A percentile compares a stretch with the other conserved stretches of the same genome.
phyloP scores from a whole-genome alignment of 2,113 vertebrate genomes.

The Nycticryphes semicollaris region DNA sequence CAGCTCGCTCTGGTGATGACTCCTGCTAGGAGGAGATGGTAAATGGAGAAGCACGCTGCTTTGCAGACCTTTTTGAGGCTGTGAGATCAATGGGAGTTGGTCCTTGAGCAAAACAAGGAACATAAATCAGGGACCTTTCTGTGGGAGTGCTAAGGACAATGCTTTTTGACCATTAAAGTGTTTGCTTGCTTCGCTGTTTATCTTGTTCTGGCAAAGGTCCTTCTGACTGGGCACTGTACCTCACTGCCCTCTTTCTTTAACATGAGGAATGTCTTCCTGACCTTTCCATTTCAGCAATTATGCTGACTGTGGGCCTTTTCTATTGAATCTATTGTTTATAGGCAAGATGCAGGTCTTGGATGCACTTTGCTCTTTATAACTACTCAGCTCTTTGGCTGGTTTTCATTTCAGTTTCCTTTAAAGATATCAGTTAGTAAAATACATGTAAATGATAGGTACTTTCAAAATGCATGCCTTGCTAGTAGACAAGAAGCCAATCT shows the following conservation, averaged over 20 bases:
- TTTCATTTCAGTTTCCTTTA: background rate
- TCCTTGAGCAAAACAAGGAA: background rate
- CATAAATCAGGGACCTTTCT: background rate
- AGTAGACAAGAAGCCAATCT: background rate
- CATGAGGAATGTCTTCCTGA: background rate
- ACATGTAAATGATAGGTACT: background rate
- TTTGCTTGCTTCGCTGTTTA: background rate
- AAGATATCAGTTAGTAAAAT: background rate
- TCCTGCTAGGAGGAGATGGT: background rate
- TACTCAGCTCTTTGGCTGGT: background rate
- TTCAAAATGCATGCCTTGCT: background rate
- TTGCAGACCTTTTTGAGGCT: background rate
- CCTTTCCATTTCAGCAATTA: background rate
- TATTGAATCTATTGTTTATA: background rate
- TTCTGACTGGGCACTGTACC: background rate
- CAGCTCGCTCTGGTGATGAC: background rate
- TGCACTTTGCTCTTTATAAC: accelerated
- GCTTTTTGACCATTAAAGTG: background rate
- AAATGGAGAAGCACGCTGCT: background rate
- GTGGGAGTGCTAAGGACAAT: background rate
- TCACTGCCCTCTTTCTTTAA: background rate
- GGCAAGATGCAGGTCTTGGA: background rate
- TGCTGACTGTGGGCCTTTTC: accelerated
- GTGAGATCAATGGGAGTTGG: background rate
- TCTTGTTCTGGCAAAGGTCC: background rate